Evolutionary conservation across 2,113 vertebrate genomes (phyloP), one percentile per base, ranked within the genome.

Genomic region (Bombycilla garrulus): DNA sequence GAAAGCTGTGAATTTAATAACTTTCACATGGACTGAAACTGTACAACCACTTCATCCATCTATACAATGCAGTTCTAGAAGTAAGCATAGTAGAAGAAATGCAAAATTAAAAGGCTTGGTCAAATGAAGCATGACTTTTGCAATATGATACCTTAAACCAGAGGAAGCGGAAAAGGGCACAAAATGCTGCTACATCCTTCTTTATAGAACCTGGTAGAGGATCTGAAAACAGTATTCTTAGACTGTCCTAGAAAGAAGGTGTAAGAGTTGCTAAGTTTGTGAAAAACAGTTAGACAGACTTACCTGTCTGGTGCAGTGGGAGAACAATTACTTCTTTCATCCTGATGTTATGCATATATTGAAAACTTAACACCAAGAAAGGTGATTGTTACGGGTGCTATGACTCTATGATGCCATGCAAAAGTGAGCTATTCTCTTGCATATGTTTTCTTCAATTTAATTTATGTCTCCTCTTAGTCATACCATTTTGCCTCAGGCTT

Each of bases 1-100:
- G 91, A 88, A 95, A 96, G 87, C 80, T 71, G 78, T 90, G 86
- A 94, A 66, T 89, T 74, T 62, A 90, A 91, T 81, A 87, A 91
- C 58, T 91, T 95, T 95, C 88, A 67, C 88, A 87, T 61, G 74
- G 70, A 81, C 48, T 88, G 78, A 86, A 78, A 77, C 29, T 50
- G 9, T 70, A 53, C 28, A 61, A 26, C 40, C 93, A 51, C 82
- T 65, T 58, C 21, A 76, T 81, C 65, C n/a, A 67, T 58, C 58
- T 40, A 17, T n/a, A 13, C 11, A 77, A 65, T 54, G 44, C 3
- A 74, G 47, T 73, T 76, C 50, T 83, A 61, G 48, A 90, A 44
- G 24, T 53, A 71, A 86, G 15, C 10, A 42, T 31, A 51, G 18
- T 47, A 89, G 28, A 66, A 58, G 15, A 76, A 61, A 54, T 29